Conservation (phyloP, 2,888 invertebrate genomes). For the Pseudococcus viburni region DNA sequence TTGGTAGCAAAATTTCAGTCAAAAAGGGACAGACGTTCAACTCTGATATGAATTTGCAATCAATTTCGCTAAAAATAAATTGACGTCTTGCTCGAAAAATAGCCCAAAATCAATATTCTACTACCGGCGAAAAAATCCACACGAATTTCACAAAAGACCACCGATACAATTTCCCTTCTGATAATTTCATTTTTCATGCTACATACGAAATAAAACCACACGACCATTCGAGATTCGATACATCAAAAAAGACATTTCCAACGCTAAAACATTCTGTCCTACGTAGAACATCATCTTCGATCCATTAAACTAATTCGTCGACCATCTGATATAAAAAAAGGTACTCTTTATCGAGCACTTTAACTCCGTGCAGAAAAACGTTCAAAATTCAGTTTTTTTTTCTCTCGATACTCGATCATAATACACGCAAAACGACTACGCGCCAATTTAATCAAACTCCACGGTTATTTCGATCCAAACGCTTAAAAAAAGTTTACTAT, state of each 20-base stretch:
- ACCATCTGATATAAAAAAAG: background rate
- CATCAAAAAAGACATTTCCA: slow-evolving; percentile 12
- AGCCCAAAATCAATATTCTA: too few relatives aligned
- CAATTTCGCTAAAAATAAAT: too few relatives aligned
- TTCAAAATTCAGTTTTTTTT: slow-evolving; percentile 6
- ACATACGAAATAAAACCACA: background rate
- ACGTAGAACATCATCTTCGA: background rate
- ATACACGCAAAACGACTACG: background rate
- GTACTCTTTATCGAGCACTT: background rate
- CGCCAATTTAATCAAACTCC: slow-evolving; percentile 26
- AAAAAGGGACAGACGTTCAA: too few relatives aligned
- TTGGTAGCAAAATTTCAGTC: too few relatives aligned
- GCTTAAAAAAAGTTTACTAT: background rate
- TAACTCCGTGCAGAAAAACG: background rate
- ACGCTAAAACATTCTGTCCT: background rate
- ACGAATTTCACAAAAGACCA: background rate
- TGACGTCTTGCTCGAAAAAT: too few relatives aligned
- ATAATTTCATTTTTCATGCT: too few relatives aligned
- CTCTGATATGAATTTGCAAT: too few relatives aligned
- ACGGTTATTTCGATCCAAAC: slow-evolving; percentile 1
- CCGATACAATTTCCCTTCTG: too few relatives aligned
- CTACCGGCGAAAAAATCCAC: too few relatives aligned
- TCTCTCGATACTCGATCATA: slow-evolving; percentile 20
- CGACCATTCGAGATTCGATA: slow-evolving; percentile 26
- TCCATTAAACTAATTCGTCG: slow-evolving; percentile 37